Evolutionary conservation across 2,888 invertebrate genomes (phyloP).

Genomic region (Emmelina monodactyla): DNA sequence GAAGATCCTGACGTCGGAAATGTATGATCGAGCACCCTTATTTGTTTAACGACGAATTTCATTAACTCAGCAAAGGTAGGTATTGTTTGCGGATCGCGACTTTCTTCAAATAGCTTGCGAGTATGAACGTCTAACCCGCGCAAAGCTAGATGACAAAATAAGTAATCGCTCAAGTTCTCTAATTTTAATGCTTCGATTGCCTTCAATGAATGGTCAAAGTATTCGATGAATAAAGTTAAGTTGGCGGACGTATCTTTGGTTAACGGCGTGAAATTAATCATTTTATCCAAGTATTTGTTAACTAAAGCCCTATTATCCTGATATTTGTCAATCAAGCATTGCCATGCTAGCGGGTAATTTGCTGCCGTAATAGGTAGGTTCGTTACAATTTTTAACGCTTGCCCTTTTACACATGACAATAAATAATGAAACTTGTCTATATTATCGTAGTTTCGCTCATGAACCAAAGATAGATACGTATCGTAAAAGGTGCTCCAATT

Average conservation of each 20-base stretch:
- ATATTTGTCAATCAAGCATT: conserved; percentile 3
- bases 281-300: conserved; percentile 5
- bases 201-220: not conserved
- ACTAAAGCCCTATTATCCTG: conserved; percentile 5
- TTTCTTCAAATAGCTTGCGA: not conserved
- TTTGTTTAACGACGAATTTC: not conserved
- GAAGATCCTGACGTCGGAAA: not conserved
- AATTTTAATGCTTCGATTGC: conserved; percentile 4
- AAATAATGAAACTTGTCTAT: conserved; percentile 7
- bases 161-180: conserved; percentile 1
- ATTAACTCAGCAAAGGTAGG: not conserved
- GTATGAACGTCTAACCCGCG: conserved; percentile 1
- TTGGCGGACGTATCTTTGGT: not conserved
- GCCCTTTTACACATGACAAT: conserved; percentile 4
- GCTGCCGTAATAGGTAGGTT: conserved; percentile 3
- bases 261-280: conserved; percentile 5
- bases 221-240: conserved; percentile 4
- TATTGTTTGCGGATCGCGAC: not conserved
- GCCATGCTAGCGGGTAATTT: conserved; percentile 5
- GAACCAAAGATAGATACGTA: conserved; percentile 3
- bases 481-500: conserved; percentile 6
- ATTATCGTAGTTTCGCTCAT: not conserved
- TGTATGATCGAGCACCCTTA: not conserved
- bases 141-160: conserved; percentile 3
- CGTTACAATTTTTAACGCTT: conserved; percentile 3